These are phyloP conservation scores for Phymatocera aterrima DNA, from an alignment of 2,888 invertebrate species.

Conservation along the genomic window DNA sequence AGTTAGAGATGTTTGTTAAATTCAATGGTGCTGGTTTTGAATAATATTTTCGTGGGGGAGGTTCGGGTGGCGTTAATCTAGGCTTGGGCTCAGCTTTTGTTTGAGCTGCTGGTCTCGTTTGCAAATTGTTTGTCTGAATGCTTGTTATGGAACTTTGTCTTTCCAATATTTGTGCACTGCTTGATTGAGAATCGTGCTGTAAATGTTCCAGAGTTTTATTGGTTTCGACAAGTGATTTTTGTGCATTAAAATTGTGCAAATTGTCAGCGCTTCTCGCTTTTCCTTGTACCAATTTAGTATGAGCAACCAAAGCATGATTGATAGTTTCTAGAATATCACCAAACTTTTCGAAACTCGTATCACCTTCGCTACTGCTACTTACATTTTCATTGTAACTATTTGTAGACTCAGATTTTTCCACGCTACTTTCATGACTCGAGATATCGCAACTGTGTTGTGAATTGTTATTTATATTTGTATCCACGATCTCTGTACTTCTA, in stretches of 20 bases:
- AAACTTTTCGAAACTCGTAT: constrained; percentile 54
- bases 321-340: constrained; percentile 70
- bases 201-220: constrained; percentile 3
- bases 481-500: not conserved
- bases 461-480: not conserved
- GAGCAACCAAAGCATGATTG: constrained; percentile 71
- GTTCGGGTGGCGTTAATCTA: constrained; percentile 73
- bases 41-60: constrained; percentile 75
- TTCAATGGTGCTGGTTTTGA: constrained; percentile 63
- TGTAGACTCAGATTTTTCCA: constrained; percentile 61
- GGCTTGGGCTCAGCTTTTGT: constrained; percentile 72
- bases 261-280: constrained; percentile 45
- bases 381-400: constrained; percentile 58
- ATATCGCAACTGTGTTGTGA: not conserved
- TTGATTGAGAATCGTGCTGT: not conserved
- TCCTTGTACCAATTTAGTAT: constrained; percentile 51
- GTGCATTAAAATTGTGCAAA: constrained; percentile 35
- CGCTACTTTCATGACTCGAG: constrained; percentile 53
- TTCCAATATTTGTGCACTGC: constrained; percentile 2
- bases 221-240: not conserved
- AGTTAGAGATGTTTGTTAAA: constrained; percentile 47
- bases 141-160: constrained; percentile 21
- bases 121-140: constrained; percentile 49
- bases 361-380: constrained; percentile 56
- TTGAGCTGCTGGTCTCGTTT: constrained; percentile 54